Conservation (phyloP, 1,140 invertebrate genomes). For the Drosophila orosa region DNA sequence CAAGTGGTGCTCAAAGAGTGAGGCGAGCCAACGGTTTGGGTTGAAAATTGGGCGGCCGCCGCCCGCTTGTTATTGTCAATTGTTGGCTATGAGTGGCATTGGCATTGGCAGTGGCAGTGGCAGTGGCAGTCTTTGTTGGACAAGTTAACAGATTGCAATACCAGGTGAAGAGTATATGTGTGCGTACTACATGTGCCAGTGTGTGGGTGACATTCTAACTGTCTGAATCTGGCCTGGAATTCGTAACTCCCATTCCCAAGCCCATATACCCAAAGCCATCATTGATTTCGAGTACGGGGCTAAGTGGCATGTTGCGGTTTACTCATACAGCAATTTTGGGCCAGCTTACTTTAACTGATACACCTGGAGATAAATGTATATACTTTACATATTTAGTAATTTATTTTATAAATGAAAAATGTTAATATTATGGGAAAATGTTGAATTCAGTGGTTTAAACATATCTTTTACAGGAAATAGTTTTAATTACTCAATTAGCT, state of each 20-base stretch:
- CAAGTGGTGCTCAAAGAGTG: slow-evolving; percentile 38
- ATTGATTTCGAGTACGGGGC: slow-evolving; percentile 57
- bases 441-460: background rate
- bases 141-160: slow-evolving; percentile 61
- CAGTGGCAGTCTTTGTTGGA: slow-evolving; percentile 38
- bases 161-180: slow-evolving; percentile 24
- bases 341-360: slow-evolving; percentile 51
- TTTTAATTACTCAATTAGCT: too few species aligned
- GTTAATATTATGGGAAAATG: too few species aligned
- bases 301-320: slow-evolving; percentile 73
- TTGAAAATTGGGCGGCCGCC: slow-evolving; percentile 74
- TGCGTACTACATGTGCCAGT: slow-evolving; percentile 9
- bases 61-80: slow-evolving; percentile 78
- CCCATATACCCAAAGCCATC: slow-evolving; percentile 21
- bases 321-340: slow-evolving; percentile 60
- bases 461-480: background rate
- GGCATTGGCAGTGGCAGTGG: slow-evolving; percentile 31
- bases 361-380: background rate
- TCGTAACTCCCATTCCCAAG: slow-evolving; percentile 18
- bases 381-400: background rate
- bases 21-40: slow-evolving; percentile 53
- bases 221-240: slow-evolving; percentile 67
- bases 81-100: slow-evolving; percentile 67
- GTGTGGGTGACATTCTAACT: slow-evolving; percentile 75
- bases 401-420: background rate